Evolutionary conservation across 2,888 invertebrate genomes (phyloP), one percentile per base, ranked within the genome.

Genomic region (Neocrepidodera transversa): DNA sequence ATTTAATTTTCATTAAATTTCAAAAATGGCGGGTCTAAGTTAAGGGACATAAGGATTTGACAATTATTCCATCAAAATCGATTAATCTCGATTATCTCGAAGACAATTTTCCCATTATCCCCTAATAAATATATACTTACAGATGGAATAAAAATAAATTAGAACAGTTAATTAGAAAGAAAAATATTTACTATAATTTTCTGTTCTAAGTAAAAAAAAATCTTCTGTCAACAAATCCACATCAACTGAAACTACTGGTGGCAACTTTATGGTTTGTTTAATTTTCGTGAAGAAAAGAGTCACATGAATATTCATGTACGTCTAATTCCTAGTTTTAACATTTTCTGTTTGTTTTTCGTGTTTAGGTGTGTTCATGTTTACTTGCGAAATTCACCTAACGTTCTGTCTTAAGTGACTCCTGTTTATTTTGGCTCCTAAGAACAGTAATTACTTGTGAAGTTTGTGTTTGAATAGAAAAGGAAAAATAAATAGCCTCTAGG

Each of bases 391-490:
- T 45, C 45, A 45, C 13, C 28, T 45, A 45, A 45, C 14, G 28
- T 36, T 53, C 43, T 26, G 6, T 40, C 45, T 45, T 26, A 54
- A 54, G 54, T 47, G 54, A 54, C 54, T 36, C 20, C 18, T 54
- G 54, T 54, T 54, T 54, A 45, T 54, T 54, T 45, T 54, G 54
- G 54, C 54, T 54, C 45, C 54, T 54, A 54, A 45, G 30, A 45
- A 35, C 36, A 26, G 36, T 45, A 54, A 54, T 54, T 36, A 54
- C 54, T 54, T 54, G 45, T 36, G 36, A 45, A 54, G 54, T 54
- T 54, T 45, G n/a, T 45, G 23, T 54, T 54, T 36, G 16, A 16
- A 45, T 45, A 45, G 54, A 54, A 54, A 45, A 26, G 26, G 45
- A 54, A 45, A 36, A 54, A 47, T 36, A 54, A 40, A 45, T 23